Evolutionary conservation across 2,888 invertebrate species (phyloP), one percentile per base, ranked within the genome.

Genomic region (Argyresthia albistria): DNA sequence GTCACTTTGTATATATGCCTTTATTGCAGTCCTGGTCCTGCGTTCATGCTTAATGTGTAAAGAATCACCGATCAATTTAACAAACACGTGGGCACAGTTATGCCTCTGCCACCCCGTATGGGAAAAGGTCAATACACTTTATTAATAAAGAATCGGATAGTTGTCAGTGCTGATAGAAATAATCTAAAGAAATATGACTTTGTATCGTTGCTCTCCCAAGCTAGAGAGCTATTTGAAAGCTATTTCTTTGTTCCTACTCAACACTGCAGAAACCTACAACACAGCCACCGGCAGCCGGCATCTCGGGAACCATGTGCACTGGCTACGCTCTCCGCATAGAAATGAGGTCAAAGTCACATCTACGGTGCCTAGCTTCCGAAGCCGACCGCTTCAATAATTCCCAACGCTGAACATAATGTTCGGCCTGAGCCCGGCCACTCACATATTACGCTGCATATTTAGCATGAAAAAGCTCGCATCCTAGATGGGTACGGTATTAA

Each of bases 401-500:
- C 12, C 12, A 48, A 36, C 37, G 48, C 15, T 37, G 48, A 37
- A 48, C 36, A 48, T 46, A 35, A 46, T 35, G 12, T 48, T 36
- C 15, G 14, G 14, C 15, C 14, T 12, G 15, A 9, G 12, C 35
- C 36, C 8, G 15, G 36, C 48, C 43, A 42, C 50, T 50, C 50
- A 50, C 65, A 64, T 70, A 72, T 73, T 76, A 78, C 75, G 67
- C 62, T 71, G 69, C 68, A 77, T 80, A 82, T 83, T 81, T 83
- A 82, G 77, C 70, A 76, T 68, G 71, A 80, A 82, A 80, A 79
- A 80, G 76, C 80, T 81, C 76, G 73, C 74, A 80, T 84, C 79
- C 79, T 76, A 76, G 80, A 82, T 80, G 79, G 73, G 71, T 72
- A 69, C 78, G 75, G 77, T 80, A 80, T 84, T 82, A 84, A 84